Evolutionary conservation across 2,797 vertebrate species (phyloP).

Genomic region (Emydoidea blandingii): DNA sequence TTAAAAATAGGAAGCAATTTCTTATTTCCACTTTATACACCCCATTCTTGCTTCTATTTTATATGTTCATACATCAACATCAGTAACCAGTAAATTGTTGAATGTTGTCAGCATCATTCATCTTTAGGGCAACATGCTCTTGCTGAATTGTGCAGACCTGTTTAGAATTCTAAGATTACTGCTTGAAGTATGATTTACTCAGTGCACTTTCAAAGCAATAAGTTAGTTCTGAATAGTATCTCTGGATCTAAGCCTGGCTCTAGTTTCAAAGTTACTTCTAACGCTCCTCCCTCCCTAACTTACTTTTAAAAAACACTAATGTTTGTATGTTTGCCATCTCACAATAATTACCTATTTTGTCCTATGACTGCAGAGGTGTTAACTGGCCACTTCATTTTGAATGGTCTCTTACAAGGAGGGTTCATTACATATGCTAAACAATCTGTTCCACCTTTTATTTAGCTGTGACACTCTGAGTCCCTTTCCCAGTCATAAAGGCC

Average conservation of each 20-base stretch:
- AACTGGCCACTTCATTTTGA: not conserved
- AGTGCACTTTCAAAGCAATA: constrained; percentile 3
- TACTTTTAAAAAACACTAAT: not conserved
- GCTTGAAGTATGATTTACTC: not conserved
- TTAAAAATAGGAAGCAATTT: not conserved
- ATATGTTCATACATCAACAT: not conserved
- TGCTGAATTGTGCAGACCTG: accelerated
- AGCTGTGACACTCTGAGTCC: not conserved
- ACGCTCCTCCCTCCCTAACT: not conserved
- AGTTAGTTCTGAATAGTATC: not conserved
- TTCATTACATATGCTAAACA: not conserved
- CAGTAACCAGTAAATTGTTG: not conserved
- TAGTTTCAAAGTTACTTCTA: not conserved
- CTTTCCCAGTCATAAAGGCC: not conserved
- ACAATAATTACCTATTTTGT: not conserved
- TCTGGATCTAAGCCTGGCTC: not conserved
- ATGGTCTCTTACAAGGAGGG: not conserved
- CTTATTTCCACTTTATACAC: not conserved
- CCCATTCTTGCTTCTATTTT: constrained; percentile 1
- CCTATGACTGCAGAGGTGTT: not conserved
- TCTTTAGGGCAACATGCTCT: not conserved
- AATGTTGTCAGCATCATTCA: not conserved
- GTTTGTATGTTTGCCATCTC: not conserved
- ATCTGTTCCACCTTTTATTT: not conserved
- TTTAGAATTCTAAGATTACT: not conserved